Conservation (phyloP, 1,140 invertebrate species). For the Luehdorfia chinensis region DNA sequence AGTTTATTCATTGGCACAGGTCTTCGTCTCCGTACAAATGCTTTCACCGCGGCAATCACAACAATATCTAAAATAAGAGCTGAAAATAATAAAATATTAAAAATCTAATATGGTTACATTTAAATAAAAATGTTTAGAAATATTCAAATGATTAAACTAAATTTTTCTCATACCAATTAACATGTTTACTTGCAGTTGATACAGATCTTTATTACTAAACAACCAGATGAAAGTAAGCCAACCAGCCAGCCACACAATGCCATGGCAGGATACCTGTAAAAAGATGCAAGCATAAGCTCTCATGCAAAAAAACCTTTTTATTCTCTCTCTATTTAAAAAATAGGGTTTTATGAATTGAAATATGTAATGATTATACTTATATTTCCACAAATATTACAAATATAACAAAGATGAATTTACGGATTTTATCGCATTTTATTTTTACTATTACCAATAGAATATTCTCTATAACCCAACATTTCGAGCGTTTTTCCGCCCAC, state of each 20-base stretch:
- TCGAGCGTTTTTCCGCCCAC: no score
- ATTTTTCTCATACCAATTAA: slow-evolving; percentile 90
- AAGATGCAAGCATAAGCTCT: no score
- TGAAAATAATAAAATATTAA: slow-evolving; percentile 80
- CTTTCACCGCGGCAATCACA: slow-evolving; percentile 89
- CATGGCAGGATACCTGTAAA: slow-evolving; percentile 90
- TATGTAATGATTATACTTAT: no score
- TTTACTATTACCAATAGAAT: no score
- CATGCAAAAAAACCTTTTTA: slow-evolving; percentile 12
- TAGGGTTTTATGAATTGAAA: neutral
- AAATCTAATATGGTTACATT: slow-evolving; percentile 15
- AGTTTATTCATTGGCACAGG: slow-evolving; percentile 85
- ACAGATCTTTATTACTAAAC: slow-evolving; percentile 79
- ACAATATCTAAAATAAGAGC: slow-evolving; percentile 92
- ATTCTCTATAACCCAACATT: no score
- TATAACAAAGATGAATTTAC: no score
- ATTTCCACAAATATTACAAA: no score
- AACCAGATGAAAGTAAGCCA: slow-evolving; percentile 87
- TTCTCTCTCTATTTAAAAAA: neutral
- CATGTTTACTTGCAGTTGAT: slow-evolving; percentile 91
- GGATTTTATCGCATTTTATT: no score
- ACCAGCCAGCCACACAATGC: slow-evolving; percentile 88
- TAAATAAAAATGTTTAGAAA: no score
- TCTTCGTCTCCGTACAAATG: slow-evolving; percentile 84
- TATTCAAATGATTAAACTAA: no score